A percentile compares a stretch with the other conserved stretches of the same genome.
phyloP scores from a whole-genome alignment of 2,888 invertebrate species.

The Invenusta paracnida region DNA sequence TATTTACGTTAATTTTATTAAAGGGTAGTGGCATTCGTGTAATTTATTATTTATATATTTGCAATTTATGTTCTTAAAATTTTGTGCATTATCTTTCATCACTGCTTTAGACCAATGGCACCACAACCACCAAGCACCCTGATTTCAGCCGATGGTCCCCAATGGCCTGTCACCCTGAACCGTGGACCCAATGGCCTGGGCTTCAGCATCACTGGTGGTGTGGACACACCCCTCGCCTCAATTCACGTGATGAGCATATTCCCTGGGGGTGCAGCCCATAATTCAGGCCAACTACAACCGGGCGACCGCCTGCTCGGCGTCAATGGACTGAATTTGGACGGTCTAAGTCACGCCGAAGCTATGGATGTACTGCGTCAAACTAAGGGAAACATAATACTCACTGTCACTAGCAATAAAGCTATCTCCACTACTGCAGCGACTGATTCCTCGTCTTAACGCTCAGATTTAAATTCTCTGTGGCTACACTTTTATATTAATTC shows the following conservation, averaged over 20 bases:
- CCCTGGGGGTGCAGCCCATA: constrained; percentile 73
- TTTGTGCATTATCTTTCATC: too few species aligned
- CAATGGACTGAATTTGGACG: constrained; percentile 65
- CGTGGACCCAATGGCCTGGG: background rate
- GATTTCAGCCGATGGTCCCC: background rate
- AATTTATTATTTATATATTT: too few species aligned
- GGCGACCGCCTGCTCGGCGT: constrained; percentile 85
- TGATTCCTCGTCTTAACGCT: too few species aligned
- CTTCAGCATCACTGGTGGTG: background rate
- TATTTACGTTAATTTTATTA: too few species aligned
- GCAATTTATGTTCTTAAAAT: too few species aligned
- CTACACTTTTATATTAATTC: too few species aligned
- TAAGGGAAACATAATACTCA: background rate
- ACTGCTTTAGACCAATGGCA: background rate
- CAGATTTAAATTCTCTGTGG: too few species aligned
- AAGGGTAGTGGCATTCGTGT: too few species aligned
- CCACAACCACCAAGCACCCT: background rate
- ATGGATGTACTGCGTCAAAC: background rate
- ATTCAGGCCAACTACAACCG: constrained; percentile 79
- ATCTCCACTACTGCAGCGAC: too few species aligned
- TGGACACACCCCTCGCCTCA: background rate
- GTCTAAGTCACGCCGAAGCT: background rate
- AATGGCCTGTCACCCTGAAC: background rate
- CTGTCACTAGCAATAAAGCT: too few species aligned
- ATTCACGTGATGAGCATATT: background rate